Evolutionary conservation across 2,888 invertebrate genomes (phyloP), one percentile per base, ranked within the genome.

Genomic region (Lordiphosa fenestrarum): DNA sequence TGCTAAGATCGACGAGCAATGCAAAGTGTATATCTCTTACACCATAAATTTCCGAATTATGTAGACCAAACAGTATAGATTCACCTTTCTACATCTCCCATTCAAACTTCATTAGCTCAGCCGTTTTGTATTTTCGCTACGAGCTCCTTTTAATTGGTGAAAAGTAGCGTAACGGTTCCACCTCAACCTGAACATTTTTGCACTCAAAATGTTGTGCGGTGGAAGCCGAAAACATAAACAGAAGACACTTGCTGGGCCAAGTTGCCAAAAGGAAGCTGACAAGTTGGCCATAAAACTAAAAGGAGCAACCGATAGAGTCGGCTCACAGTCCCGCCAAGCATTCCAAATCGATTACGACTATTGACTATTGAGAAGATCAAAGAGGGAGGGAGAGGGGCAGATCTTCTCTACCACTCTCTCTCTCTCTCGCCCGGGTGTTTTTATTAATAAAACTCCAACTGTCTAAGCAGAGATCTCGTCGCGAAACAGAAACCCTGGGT

Each of bases 211-310:
- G 63, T 56, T 72, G 50, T 41, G 42, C 25, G 67, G 61, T 66
- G 64, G 54, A 59, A 55, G 53, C 60, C 37, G 61, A 58, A 15
- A 44, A 30, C 23, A 46, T 37, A 53, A 54, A 66, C 46, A 71
- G 82, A 82, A 68, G 77, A 68, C 71, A 77, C 85, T 84, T 81
- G 77, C 80, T 84, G 80, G 49, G 70, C 58, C 55, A 50, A 49
- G 61, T 44, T 72, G 69, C 86, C 88, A 84, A 76, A 86, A 86
- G 85, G 88, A 88, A 88, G 89, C 89, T 81, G 69, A 72, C 71
- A 76, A 71, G 69, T 69, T 77, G 81, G 80, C 80, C 80, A 73
- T 50, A 55, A 30, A 68, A 71, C 73, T 50, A 55, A 30, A 68
- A 71, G 55, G 48, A 59, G 56, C 19, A 58, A 40, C 64, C 48